Percentiles rank a stretch among this genome's conserved stretches.
These are phyloP conservation scores for Sebastes cheni DNA, from an alignment of 2,797 vertebrate genomes.

Conservation along the genomic window DNA sequence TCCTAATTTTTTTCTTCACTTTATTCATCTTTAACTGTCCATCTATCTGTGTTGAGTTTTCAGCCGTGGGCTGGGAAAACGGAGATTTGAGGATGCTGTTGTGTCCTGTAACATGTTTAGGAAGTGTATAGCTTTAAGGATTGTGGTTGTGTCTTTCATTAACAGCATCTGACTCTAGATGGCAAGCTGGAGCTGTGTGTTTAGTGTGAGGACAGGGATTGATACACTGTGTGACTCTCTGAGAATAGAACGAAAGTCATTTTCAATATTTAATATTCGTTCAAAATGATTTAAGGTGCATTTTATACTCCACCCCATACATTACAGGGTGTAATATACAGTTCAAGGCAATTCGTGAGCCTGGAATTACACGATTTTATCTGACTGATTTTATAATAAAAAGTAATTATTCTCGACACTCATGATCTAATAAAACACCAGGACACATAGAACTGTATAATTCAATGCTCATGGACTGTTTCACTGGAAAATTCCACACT, in stretches of 20 bases:
- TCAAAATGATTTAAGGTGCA: neutral
- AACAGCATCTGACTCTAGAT: constrained; percentile 28
- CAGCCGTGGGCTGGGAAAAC: neutral
- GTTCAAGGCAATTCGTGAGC: neutral
- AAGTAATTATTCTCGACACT: neutral
- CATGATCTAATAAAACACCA: neutral
- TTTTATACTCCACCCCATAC: neutral
- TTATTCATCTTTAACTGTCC: neutral
- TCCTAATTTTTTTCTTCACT: neutral
- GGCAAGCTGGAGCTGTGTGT: constrained; percentile 35
- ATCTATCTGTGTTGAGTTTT: neutral
- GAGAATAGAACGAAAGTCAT: fast-evolving
- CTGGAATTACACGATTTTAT: neutral
- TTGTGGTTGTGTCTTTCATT: constrained; percentile 9
- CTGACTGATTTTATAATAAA: neutral
- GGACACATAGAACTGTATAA: neutral
- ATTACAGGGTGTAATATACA: neutral
- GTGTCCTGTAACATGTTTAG: neutral
- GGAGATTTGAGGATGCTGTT: neutral
- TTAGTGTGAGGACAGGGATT: neutral
- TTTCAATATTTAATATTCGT: neutral
- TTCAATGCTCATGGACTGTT: neutral
- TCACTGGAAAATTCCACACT: neutral
- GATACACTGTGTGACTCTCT: neutral
- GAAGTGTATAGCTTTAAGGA: neutral